Conservation (phyloP, 2,113 vertebrate genomes). For the Hemiscyllium ocellatum region DNA sequence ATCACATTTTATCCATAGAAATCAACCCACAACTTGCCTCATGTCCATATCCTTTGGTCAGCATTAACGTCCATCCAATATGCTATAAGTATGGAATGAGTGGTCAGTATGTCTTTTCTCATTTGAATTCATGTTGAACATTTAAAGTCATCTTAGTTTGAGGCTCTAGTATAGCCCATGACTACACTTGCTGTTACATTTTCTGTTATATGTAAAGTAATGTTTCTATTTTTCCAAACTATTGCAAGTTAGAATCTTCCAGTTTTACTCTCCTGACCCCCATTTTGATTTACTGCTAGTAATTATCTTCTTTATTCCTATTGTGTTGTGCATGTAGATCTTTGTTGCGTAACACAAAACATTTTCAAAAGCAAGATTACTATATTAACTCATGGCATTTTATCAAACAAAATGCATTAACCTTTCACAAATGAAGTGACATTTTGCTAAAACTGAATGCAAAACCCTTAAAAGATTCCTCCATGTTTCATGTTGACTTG, state of each 20-base stretch:
- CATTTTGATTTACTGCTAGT: background rate
- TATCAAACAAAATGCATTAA: background rate
- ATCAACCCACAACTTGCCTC: too few relatives aligned
- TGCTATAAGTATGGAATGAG: background rate
- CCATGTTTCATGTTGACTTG: background rate
- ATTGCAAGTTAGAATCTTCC: background rate
- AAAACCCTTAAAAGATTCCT: background rate
- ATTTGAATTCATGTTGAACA: background rate
- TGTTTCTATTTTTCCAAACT: background rate
- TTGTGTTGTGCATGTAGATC: background rate
- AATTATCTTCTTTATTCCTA: background rate
- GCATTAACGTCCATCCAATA: too few relatives aligned
- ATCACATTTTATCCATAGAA: too few relatives aligned
- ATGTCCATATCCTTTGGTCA: too few relatives aligned
- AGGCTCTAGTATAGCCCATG: background rate
- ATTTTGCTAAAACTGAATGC: background rate
- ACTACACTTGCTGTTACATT: background rate
- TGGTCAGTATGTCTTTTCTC: background rate
- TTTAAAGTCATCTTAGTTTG: background rate
- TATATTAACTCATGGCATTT: background rate
- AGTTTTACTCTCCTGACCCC: background rate
- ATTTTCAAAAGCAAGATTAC: background rate
- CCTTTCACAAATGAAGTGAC: background rate
- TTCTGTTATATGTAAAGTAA: background rate
- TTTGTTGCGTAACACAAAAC: background rate